phyloP scores from a whole-genome alignment of 2,113 vertebrate species.

The Heteronetta atricapilla region DNA sequence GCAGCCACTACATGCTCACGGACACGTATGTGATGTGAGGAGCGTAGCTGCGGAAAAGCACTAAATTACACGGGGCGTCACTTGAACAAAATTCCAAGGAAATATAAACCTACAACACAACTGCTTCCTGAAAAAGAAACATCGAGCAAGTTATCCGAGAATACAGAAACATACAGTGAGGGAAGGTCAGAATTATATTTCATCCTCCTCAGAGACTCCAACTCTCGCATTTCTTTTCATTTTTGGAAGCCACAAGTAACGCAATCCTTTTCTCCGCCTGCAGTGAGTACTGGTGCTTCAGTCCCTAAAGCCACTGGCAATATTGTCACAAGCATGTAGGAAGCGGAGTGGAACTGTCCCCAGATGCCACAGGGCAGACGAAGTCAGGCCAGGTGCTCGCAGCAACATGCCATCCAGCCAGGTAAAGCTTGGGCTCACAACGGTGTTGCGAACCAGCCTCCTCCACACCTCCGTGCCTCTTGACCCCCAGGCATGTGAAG shows the following conservation, averaged over 20 bases:
- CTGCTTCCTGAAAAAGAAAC: slow-evolving; percentile 30
- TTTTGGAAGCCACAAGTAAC: slow-evolving; percentile 17
- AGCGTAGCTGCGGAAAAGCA: slow-evolving; percentile 1
- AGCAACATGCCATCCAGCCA: neutral
- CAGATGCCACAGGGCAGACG: neutral
- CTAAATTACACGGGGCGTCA: neutral
- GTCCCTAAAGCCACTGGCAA: neutral
- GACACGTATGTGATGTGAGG: slow-evolving; percentile 19
- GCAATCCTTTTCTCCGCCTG: neutral
- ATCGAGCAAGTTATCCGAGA: slow-evolving; percentile 14
- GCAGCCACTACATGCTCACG: slow-evolving; percentile 21
- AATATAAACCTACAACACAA: slow-evolving; percentile 54
- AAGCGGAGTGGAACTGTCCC: neutral
- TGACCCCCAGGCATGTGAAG: neutral
- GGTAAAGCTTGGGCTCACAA: neutral
- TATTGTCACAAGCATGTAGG: accelerated
- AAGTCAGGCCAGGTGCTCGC: neutral
- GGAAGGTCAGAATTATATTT: slow-evolving; percentile 27
- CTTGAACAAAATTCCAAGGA: slow-evolving; percentile 33
- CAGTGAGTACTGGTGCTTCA: neutral
- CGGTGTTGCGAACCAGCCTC: neutral
- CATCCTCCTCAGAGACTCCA: neutral
- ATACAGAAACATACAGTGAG: slow-evolving; percentile 1
- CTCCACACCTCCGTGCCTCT: neutral
- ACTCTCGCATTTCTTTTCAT: neutral